Evolutionary conservation across 2,113 vertebrate species (phyloP), one percentile per base, ranked within the genome.

Genomic region (Synchiropus splendidus): DNA sequence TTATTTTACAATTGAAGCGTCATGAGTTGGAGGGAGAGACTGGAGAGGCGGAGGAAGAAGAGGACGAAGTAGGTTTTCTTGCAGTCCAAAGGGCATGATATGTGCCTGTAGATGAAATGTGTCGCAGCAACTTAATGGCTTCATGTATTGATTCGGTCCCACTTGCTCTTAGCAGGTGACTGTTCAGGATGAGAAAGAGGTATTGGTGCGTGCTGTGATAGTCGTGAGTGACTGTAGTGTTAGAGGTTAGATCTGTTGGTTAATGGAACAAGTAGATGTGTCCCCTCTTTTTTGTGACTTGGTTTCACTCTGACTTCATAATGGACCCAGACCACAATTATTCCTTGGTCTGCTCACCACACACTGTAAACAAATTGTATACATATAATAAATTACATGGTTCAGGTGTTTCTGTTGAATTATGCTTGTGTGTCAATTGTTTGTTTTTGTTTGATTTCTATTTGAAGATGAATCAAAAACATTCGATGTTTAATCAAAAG

Each of bases 1-100:
- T 76, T 16, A 61, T 52, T 63, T 69, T 36, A 53, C 34, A 36
- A 48, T 64, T 64, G 49, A 79, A 80, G 80, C 67, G 14, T 60
- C 10, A 79, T 64, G 64, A 66, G 54, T 18, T 61, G 31, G 21
- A 44, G 46, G 65, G 58, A 18, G 75, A 77, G 17, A 4, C 21
- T 27, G 64, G 61, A 17, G 61, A 64, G 6, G 50, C 67, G 42
- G 51, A 54, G 42, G 56, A 48, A 54, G 51, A 9, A 27, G 62
- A 58, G 33, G 54, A 70, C 21, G 74, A 77, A 67, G 78, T 82
- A 59, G 47, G 65, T 57, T 51, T 55, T n/a, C 11, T 51, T 9
- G 8, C 32, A 45, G n/a, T n/a, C n/a, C n/a, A 36, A 2, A n/a
- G 6, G 14, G 5, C 32, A 42, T 30, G 17, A 16, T 12, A 45